Conservation (phyloP, 2,888 invertebrate species). For the Balanococcus diminutus region DNA sequence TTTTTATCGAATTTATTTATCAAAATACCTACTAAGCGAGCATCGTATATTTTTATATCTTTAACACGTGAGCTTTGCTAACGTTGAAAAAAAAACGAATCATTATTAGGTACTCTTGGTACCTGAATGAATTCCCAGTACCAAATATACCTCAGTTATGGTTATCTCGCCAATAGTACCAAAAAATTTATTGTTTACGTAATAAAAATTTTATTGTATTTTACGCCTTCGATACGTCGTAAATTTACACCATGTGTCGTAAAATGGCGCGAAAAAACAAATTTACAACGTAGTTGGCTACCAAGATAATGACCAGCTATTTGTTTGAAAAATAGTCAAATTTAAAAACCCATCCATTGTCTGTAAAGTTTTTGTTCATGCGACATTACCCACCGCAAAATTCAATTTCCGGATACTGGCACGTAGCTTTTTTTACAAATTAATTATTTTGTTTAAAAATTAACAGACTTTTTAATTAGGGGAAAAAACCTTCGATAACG, state of each 20-base stretch:
- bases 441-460: background rate
- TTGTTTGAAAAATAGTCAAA: background rate
- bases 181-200: background rate
- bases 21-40: background rate
- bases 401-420: background rate
- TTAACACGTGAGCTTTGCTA: background rate
- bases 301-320: background rate
- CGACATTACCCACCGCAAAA: background rate
- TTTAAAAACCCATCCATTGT: background rate
- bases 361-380: background rate
- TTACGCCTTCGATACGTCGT: background rate
- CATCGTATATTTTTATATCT: background rate
- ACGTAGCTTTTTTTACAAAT: background rate
- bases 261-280: background rate
- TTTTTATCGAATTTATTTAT: background rate
- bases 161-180: background rate
- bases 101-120: background rate
- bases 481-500: background rate
- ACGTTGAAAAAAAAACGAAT: background rate
- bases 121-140: background rate
- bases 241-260: background rate
- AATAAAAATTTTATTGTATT: background rate
- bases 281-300: background rate
- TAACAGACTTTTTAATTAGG: background rate
- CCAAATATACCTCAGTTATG: background rate